Base-by-base conservation (phyloP, 2,888 invertebrate genomes). In the Cheilosia scutellata region DNA sequence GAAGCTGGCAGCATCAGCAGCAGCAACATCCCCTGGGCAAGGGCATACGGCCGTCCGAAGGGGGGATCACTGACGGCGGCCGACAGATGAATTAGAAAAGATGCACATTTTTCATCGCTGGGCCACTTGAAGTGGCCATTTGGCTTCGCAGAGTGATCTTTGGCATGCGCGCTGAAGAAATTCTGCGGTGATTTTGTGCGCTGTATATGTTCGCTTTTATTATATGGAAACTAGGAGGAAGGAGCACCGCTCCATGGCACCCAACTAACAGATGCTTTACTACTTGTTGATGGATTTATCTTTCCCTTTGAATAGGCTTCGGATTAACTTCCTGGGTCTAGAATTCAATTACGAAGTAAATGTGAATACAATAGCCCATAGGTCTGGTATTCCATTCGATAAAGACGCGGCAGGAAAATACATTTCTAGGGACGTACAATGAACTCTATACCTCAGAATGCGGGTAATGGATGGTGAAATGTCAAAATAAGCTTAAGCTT, bases 281-380 rank as follows among this genome's bases (percentile, higher is more conserved):
- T 72, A 86, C 82, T 77, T 82, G 82, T 82, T 86, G 86, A 80
- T 82, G 72, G 71, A 86, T 86, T 82, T 77, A 60, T 77, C 58
- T 62, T 82, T 68, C 82, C 79, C 62, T 80, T 80, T 76, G 72
- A 82, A 82, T 80, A 44, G 76, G 53, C 42, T 77, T 51, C 37
- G 77, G 76, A 86, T 86, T 86, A 68, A 86, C 86, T 86, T 86
- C 86, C 86, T 86, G 86, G 86, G 76, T 86, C 82, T 76, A 20
- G 82, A 86, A 86, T 86, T 86, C 86, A 86, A 86, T 86, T 82
- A 82, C 51, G 51, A 66, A 72, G 40, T 20, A 66, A 66, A 82
- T 82, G 60, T 51, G 47, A 74, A 63, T 31, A 82, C 86, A 86
- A 86, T 82, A 25, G 49, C 49, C 6, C 51, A 44, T 51, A 58